These are phyloP conservation scores for Luscinia luscinia DNA, from an alignment of 2,797 vertebrate species.

Conservation along the genomic window DNA sequence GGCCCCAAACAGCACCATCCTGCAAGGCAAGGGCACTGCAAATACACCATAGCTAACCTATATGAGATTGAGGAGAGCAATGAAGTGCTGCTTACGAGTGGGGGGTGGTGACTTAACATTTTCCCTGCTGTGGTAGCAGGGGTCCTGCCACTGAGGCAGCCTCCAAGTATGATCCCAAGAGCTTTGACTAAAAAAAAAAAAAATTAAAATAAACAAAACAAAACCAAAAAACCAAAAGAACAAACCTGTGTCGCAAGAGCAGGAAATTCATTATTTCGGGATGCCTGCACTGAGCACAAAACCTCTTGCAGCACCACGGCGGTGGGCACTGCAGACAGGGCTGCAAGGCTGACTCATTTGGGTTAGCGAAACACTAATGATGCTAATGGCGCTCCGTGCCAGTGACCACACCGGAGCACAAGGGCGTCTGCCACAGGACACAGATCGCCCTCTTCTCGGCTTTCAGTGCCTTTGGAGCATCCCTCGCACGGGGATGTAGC, in stretches of 20 bases:
- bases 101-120: neutral
- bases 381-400: neutral
- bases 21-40: neutral
- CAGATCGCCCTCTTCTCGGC: fast-evolving
- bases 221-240: too few species aligned
- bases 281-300: neutral
- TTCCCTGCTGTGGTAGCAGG: neutral
- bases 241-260: neutral
- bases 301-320: neutral
- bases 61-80: fast-evolving
- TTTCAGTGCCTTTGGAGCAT: fast-evolving
- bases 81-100: neutral
- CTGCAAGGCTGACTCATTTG: neutral
- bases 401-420: neutral
- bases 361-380: neutral
- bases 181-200: neutral
- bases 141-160: fast-evolving
- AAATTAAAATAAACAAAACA: too few species aligned
- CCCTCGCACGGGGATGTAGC: neutral
- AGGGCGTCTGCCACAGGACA: neutral
- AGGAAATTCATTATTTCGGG: fast-evolving
- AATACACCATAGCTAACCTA: fast-evolving
- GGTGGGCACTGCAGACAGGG: fast-evolving
- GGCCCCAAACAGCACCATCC: fast-evolving
- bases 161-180: fast-evolving